Evolutionary conservation across 1,140 invertebrate species (phyloP).

Genomic region (Lordiphosa stackelbergi): DNA sequence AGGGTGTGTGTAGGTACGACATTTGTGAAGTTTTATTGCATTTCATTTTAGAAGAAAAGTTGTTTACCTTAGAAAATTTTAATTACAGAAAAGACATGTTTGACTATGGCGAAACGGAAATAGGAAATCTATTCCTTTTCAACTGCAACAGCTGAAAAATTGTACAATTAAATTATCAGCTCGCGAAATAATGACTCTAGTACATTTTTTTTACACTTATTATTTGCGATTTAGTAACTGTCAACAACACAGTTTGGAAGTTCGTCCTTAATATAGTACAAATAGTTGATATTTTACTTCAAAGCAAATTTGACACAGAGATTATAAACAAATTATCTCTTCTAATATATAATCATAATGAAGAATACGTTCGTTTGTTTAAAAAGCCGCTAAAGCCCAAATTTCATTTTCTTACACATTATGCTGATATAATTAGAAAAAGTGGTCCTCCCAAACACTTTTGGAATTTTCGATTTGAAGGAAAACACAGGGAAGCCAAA

Average conservation of each 20-base stretch:
- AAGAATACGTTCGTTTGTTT: too few species aligned
- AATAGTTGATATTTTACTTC: slow-evolving; percentile 1
- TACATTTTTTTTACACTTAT: neutral
- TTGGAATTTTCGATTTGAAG: too few species aligned
- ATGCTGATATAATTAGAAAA: too few species aligned
- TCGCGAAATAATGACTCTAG: neutral
- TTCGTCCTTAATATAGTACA: neutral
- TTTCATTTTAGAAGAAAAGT: neutral
- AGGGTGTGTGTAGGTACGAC: neutral
- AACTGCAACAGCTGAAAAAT: slow-evolving; percentile 4
- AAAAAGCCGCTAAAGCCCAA: too few species aligned
- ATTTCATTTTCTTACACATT: too few species aligned
- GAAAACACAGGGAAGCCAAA: too few species aligned
- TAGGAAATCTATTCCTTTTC: slow-evolving; percentile 2
- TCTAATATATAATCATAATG: too few species aligned
- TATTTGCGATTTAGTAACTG: neutral
- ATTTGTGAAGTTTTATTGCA: slow-evolving; percentile 1
- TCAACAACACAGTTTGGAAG: neutral
- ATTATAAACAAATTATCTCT: too few species aligned
- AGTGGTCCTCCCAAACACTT: too few species aligned
- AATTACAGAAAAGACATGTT: slow-evolving; percentile 1
- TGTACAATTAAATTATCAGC: neutral
- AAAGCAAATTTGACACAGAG: neutral
- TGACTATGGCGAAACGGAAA: neutral
- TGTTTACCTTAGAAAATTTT: slow-evolving; percentile 1